Conservation (phyloP, 1,140 invertebrate species). For the Scaptomyza montana region DNA sequence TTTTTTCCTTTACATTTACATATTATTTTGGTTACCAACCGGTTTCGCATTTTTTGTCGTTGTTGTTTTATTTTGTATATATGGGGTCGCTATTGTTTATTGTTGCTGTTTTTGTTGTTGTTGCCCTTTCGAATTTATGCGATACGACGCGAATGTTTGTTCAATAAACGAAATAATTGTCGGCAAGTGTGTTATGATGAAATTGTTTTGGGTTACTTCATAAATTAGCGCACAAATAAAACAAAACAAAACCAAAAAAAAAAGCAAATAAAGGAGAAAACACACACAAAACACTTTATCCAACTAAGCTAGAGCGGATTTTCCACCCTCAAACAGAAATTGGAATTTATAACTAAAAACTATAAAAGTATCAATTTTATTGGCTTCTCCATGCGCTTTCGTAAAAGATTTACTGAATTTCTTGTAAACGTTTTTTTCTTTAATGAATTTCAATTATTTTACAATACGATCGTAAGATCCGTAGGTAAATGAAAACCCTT, state of each 20-base stretch:
- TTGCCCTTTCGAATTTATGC: constrained; percentile 68
- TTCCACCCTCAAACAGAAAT: neutral
- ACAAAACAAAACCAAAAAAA: neutral
- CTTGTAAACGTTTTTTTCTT: neutral
- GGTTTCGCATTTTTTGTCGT: constrained; percentile 37
- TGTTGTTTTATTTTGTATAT: too few species aligned
- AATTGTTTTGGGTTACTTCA: constrained; percentile 82
- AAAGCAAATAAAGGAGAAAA: too few species aligned
- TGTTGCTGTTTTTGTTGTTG: constrained; percentile 46
- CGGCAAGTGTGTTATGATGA: constrained; percentile 80
- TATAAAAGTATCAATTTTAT: too few species aligned
- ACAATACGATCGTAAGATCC: neutral
- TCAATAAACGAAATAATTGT: constrained; percentile 82
- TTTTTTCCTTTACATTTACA: constrained; percentile 65
- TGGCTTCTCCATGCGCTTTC: neutral
- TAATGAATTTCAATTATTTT: constrained; percentile 2
- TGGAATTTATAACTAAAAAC: too few species aligned
- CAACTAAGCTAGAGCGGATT: neutral
- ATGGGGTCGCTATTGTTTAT: constrained; percentile 48
- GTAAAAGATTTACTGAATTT: neutral
- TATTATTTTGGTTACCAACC: constrained; percentile 73
- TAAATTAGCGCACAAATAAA: constrained; percentile 72
- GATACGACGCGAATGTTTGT: constrained; percentile 78
- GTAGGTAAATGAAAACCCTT: neutral
- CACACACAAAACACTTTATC: too few species aligned